Evolutionary conservation across 1,140 invertebrate species (phyloP).

Genomic region (Drosophila novamexicana): DNA sequence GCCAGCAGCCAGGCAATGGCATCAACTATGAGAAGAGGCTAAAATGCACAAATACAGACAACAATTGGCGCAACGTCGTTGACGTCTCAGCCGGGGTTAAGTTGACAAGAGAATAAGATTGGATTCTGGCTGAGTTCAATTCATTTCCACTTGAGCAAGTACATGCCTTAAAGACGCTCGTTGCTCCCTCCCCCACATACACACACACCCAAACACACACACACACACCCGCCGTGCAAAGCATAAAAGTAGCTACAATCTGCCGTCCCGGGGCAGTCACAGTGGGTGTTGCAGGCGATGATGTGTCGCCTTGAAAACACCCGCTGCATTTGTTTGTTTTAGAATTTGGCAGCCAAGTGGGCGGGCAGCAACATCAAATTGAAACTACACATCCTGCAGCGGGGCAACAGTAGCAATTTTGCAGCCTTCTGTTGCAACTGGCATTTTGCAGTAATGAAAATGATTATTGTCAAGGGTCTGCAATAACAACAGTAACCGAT

Average conservation of each 20-base stretch:
- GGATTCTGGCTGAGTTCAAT: conserved; percentile 77
- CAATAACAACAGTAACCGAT: conserved; percentile 18
- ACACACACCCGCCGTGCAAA: background rate
- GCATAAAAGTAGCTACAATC: conserved; percentile 74
- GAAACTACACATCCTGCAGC: conserved; percentile 62
- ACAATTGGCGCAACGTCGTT: conserved; percentile 59
- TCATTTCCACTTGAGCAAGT: conserved; percentile 83
- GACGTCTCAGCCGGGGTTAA: conserved; percentile 69
- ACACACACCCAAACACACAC: background rate
- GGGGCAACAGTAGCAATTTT: conserved; percentile 1
- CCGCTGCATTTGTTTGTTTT: conserved; percentile 65
- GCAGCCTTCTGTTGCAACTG: conserved; percentile 30
- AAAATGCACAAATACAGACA: conserved; percentile 49
- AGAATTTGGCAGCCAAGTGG: conserved; percentile 45
- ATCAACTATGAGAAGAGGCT: conserved; percentile 19
- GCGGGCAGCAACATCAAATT: conserved; percentile 71
- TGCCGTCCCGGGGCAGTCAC: conserved; percentile 51
- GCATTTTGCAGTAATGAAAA: conserved; percentile 73
- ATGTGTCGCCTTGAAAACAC: conserved; percentile 55
- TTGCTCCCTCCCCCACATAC: conserved; percentile 8
- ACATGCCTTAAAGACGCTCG: conserved; percentile 70
- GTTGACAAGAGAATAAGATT: conserved; percentile 82
- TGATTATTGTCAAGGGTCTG: conserved; percentile 76
- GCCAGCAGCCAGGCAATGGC: conserved; percentile 8
- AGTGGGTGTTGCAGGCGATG: conserved; percentile 42